A percentile compares a stretch with the other conserved stretches of the same genome.
These are phyloP conservation scores for Steinernema hermaphroditum DNA, from an alignment of 2,888 invertebrate species.

Conservation along the genomic window DNA sequence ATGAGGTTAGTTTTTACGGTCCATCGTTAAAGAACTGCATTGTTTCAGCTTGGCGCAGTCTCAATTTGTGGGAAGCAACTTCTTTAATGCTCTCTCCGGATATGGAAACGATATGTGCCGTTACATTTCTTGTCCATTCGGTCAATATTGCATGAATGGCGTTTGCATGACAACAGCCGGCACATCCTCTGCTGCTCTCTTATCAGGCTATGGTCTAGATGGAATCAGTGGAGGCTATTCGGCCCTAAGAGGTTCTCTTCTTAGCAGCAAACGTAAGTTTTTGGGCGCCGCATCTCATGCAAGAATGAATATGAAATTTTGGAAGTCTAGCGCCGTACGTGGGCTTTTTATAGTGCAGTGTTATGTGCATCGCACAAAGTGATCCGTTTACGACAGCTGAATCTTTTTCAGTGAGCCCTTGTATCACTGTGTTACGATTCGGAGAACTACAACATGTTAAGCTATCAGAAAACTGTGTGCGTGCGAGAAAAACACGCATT, in stretches of 20 bases:
- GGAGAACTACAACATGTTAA: too few relatives aligned
- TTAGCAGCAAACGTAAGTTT: constrained; percentile 40
- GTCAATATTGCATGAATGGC: constrained; percentile 64
- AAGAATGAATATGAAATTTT: not conserved
- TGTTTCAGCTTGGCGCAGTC: constrained; percentile 20
- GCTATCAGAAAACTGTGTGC: too few relatives aligned
- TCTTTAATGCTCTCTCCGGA: constrained; percentile 58
- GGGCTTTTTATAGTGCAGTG: too few relatives aligned
- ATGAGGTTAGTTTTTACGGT: not conserved
- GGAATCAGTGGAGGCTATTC: constrained; percentile 35
- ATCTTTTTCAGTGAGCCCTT: too few relatives aligned
- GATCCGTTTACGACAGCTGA: too few relatives aligned
- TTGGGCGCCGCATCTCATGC: not conserved
- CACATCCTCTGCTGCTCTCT: constrained; percentile 33
- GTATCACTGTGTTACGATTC: too few relatives aligned
- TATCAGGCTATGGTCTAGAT: not conserved
- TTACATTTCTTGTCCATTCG: constrained; percentile 61
- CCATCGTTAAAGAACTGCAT: not conserved
- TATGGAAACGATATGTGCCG: constrained; percentile 65
- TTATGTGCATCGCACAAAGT: too few relatives aligned
- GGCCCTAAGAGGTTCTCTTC: not conserved
- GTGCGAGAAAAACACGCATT: too few relatives aligned
- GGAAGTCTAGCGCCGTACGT: too few relatives aligned
- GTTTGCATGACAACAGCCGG: constrained; percentile 51
- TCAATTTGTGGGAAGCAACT: constrained; percentile 57